Evolutionary conservation across 2,888 invertebrate genomes (phyloP).

Genomic region (Thumatha senex): DNA sequence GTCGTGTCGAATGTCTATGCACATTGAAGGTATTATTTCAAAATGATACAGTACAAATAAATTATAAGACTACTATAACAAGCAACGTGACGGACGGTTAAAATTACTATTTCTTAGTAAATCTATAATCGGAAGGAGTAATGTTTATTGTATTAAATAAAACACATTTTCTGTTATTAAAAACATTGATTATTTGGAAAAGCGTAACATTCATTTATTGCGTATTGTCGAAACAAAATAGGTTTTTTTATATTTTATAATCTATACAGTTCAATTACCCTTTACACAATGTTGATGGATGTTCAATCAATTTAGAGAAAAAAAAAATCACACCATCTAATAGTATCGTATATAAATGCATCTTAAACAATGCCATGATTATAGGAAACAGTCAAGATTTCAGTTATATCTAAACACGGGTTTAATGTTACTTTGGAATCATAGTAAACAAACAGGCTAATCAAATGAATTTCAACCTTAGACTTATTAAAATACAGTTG

Average conservation of each 20-base stretch:
- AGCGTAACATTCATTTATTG: slow-evolving; percentile 68
- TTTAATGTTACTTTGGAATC: slow-evolving; percentile 31
- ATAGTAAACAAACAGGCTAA: too few relatives aligned
- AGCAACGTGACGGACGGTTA: slow-evolving; percentile 5
- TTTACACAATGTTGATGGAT: slow-evolving; percentile 18
- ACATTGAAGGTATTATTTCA: too few relatives aligned
- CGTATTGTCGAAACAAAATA: slow-evolving; percentile 39
- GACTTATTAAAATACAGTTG: too few relatives aligned
- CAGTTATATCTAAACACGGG: neutral
- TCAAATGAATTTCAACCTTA: too few relatives aligned
- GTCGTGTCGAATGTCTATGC: too few relatives aligned
- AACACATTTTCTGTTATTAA: slow-evolving; percentile 68
- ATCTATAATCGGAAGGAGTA: slow-evolving; percentile 15
- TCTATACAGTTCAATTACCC: neutral
- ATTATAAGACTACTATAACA: too few relatives aligned
- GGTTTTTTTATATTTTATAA: slow-evolving; percentile 11
- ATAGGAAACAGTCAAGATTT: slow-evolving; percentile 9
- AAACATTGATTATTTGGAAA: slow-evolving; percentile 78
- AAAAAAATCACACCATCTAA: slow-evolving; percentile 26
- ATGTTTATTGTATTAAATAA: slow-evolving; percentile 44
- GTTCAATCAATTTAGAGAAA: slow-evolving; percentile 26
- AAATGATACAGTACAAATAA: too few relatives aligned
- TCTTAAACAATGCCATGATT: slow-evolving; percentile 48
- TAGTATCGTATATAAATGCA: slow-evolving; percentile 41
- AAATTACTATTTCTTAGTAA: neutral